Base-by-base conservation (phyloP, 2,113 vertebrate genomes). In the Morphnarchus princeps region DNA sequence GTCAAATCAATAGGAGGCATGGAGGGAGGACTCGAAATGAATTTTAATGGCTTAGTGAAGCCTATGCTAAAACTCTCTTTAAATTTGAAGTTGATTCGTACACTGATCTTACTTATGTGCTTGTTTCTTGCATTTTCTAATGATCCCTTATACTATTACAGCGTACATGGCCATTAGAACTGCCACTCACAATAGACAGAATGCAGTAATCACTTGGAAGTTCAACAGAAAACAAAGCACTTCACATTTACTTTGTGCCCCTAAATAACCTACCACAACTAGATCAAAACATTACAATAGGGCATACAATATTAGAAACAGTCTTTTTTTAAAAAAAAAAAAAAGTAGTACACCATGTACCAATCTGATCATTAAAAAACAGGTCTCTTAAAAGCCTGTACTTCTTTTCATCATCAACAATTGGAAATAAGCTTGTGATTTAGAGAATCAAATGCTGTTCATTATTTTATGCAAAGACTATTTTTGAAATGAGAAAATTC, bases 131-230 rank as follows among this genome's bases (percentile, higher is more conserved):
- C 52, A 77, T 96, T 98, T 97, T 87, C 86, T 97, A 98, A 96
- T 95, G 97, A 96, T 87, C 67, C 91, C 95, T 96, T 82, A 94
- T 29, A 58, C 22, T 58, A 77, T 93, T 96, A 74, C 84, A 94
- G 84, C 14, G 4, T 72, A 90, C 90, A 67, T 13, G 86, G 89
- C 84, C 96, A 97, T 97, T 95, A 96, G 92, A 88, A 85, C 87
- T 96, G 96, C 73, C 97, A 96, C 95, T 98, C 97, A 96, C 90
- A 63, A 78, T 38, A 87, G 94, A 90, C 66, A 97, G 95, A 98
- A 97, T 70, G 81, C 83, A 93, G 92, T 90, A 97, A 98, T 96
- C 93, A 87, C 88, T 69, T 83, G 78, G 71, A 96, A 90, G 78
- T 96, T 96, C 95, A 96, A 63, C 76, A 45, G 82, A 97, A 97